Conservation (phyloP, 2,888 invertebrate genomes). For the Stenodema calcarata region DNA sequence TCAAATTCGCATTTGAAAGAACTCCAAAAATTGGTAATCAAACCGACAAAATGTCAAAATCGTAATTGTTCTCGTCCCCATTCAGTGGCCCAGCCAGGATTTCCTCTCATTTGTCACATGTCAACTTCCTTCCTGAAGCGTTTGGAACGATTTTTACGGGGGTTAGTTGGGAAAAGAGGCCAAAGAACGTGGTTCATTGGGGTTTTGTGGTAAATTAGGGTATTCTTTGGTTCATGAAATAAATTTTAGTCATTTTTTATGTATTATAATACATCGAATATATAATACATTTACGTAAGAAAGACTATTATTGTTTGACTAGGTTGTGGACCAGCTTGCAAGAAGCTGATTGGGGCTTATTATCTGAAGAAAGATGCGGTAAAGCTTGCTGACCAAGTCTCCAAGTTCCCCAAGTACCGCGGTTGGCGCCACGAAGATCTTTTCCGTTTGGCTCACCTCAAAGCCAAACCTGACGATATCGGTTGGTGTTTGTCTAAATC, state of each 20-base stretch:
- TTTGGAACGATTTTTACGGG: too few species aligned
- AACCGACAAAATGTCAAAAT: background rate
- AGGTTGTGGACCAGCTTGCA: conserved; percentile 48
- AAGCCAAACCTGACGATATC: conserved; percentile 39
- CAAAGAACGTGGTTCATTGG: too few species aligned
- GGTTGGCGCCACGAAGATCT: conserved; percentile 55
- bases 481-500: background rate
- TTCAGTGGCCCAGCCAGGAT: too few species aligned
- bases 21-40: conserved; percentile 48
- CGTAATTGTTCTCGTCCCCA: too few species aligned
- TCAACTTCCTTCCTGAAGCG: too few species aligned
- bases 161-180: too few species aligned
- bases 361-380: conserved; percentile 51
- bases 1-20: conserved; percentile 50
- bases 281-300: too few species aligned
- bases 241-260: too few species aligned
- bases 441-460: conserved; percentile 52
- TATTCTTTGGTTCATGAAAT: too few species aligned
- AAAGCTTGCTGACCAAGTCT: conserved; percentile 50
- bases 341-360: conserved; percentile 51
- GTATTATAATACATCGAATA: too few species aligned
- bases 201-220: too few species aligned
- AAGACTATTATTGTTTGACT: background rate
- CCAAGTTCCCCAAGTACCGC: conserved; percentile 37
- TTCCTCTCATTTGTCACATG: too few species aligned